These are phyloP conservation scores for Zosterops japonicus DNA, from an alignment of 2,113 vertebrate genomes.

Conservation along the genomic window DNA sequence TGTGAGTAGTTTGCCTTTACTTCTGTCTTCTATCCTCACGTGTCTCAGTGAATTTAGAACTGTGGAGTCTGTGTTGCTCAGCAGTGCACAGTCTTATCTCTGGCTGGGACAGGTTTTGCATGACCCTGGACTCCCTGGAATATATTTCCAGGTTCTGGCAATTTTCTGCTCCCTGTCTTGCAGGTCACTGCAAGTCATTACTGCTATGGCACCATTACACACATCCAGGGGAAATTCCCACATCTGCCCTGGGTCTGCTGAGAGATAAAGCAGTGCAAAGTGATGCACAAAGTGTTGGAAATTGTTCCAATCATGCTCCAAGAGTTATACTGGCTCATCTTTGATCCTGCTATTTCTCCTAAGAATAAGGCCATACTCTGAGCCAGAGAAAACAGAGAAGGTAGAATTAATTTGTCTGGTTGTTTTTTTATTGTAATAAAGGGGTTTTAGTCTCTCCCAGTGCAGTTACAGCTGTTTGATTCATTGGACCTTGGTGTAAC, in stretches of 20 bases:
- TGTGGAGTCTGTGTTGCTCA: not conserved
- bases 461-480: not conserved
- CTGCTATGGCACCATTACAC: not conserved
- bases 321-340: not conserved
- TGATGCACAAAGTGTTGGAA: not conserved
- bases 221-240: not conserved
- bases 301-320: not conserved
- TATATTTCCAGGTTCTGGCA: not conserved
- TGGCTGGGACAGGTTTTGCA: not conserved
- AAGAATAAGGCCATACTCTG: not conserved
- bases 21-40: not conserved
- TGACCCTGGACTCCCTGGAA: not conserved
- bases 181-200: not conserved
- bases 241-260: not conserved
- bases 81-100: not conserved
- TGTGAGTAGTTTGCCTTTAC: not conserved
- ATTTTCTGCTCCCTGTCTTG: not conserved
- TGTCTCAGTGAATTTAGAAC: not conserved
- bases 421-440: not conserved
- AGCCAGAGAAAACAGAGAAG: not conserved
- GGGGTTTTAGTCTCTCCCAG: not conserved
- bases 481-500: not conserved
- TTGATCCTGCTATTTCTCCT: not conserved
- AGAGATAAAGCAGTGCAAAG: not conserved
- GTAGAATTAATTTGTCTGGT: not conserved